Evolutionary conservation across 2,113 vertebrate species (phyloP), one percentile per base, ranked within the genome.

Genomic region (Neodon shergylaensis): DNA sequence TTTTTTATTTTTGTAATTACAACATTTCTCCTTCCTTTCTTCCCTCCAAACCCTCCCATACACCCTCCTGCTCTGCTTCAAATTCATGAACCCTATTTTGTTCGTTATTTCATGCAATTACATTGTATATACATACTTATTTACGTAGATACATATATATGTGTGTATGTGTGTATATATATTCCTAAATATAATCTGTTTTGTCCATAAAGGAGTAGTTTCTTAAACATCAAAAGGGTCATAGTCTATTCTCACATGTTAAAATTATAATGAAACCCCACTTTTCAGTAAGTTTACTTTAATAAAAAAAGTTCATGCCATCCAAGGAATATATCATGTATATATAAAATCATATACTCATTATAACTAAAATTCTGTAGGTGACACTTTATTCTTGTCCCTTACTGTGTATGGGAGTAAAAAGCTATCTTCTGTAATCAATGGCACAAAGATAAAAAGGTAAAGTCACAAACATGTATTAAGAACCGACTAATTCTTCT

Each of bases 171-270:
- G 17, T 54, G 5, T 54, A 19, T 54, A 54, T 54, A 54, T 54
- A 73, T 77, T 76, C 22, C 42, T 76, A 61, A 26, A 61, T 61
- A 61, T 28, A 63, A 61, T 3, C 22, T 63, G 54, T 42, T 83
- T 42, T 24, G 1, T 61, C n/a, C 12, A 28, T 61, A 82, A 54
- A 82, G 54, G 2, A 39, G 24, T 61, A 26, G 58, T 39, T 82
- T 61, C 7, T 28, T 83, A 61, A 92, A 82, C 31, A 78, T 95
- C 61, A 91, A 47, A 94, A 94, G 14, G 14, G 66, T 93, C 92
- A 63, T 95, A 87, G 44, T 39, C 87, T 94, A 47, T 76, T 96
- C 91, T 66, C 79, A 94, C 87, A 92, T 90, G 94, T 82, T 93
- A 39, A 91, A 90, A 54, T 72, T 87, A 72, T 92, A 94, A 79